Evolutionary conservation across 23 tunicate genomes (phyloP), one percentile per base, ranked within the genome.

Genomic region (Clavelina lepadiformis): DNA sequence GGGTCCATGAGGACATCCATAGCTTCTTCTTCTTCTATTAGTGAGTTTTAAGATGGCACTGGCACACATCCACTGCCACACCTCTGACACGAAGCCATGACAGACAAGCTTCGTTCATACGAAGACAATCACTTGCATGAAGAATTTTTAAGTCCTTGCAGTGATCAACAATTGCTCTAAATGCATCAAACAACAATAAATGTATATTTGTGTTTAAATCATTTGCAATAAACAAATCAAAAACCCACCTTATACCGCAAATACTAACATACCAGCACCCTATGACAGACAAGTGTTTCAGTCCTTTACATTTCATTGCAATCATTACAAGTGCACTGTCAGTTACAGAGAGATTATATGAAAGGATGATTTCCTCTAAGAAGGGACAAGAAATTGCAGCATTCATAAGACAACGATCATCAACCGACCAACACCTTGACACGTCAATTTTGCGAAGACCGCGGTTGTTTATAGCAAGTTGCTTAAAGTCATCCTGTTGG

Each of bases 231-330:
- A 41, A 41, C 11, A 8, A 41, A 41, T 41, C 11, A 41, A 41
- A 41, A 41, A 11, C 57, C 47, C n/a, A 75, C 80, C 80, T 72
- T 28, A 72, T 59, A 15, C 78, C 78, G 25, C 46, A 46, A 36
- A 62, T 51, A 0, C 63, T 44, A 27, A 75, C 34, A 50, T 71
- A n/a, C 80, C 80, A 75, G 38, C 80, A 75, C 8, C 80, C 80
- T 26, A 5, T 62, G 0, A 75, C 51, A 13, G 64, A 63, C 36
- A 75, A 33, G 15, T 52, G 63, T 11, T 3, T 32, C 8, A 75
- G 51, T 3, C 36, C 15, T 1, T 62, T 71, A 52, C 80, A 75
- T 23, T 31, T 34, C 1, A 33, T 4, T 3, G 80, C 80, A 5
- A 75, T 5, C 5, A 29, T 24, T 3, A 22, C 31, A 15, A 75